phyloP scores from a whole-genome alignment of 1,140 invertebrate species.

The Polypedilum vanderplanki region DNA sequence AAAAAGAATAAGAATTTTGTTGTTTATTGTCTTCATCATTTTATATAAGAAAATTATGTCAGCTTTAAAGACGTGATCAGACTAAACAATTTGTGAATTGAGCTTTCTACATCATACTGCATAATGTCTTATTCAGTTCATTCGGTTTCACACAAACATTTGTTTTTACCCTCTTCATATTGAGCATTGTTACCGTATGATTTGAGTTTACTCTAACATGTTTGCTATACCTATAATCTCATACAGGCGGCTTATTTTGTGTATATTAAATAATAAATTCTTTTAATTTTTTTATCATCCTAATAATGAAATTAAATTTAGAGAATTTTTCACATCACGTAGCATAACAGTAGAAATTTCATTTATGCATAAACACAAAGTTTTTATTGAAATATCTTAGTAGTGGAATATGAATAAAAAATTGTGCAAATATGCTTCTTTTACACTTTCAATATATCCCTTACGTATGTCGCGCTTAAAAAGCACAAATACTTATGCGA shows the following conservation, averaged over 20 bases:
- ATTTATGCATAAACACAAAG: too few relatives aligned
- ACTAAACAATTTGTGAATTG: neutral
- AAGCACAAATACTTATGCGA: neutral
- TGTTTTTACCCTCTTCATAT: neutral
- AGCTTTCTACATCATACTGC: neutral
- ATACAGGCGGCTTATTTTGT: too few relatives aligned
- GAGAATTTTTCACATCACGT: too few relatives aligned
- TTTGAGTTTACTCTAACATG: neutral
- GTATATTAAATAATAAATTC: too few relatives aligned
- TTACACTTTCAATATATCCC: neutral
- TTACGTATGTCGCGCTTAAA: neutral
- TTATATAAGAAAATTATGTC: neutral
- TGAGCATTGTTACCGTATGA: conserved; percentile 10
- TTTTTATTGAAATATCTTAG: too few relatives aligned
- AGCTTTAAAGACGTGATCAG: conserved; percentile 14
- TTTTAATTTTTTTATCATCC: too few relatives aligned
- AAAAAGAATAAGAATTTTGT: neutral
- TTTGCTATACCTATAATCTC: neutral
- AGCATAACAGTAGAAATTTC: too few relatives aligned
- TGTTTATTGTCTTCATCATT: conserved; percentile 19
- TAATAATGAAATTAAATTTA: too few relatives aligned
- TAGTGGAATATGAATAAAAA: too few relatives aligned
- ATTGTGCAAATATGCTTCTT: too few relatives aligned
- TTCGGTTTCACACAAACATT: conserved; percentile 5
- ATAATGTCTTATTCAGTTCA: conserved; percentile 9